phyloP scores from a whole-genome alignment of 1,140 invertebrate species.

The Lasioglossum baleicum region DNA sequence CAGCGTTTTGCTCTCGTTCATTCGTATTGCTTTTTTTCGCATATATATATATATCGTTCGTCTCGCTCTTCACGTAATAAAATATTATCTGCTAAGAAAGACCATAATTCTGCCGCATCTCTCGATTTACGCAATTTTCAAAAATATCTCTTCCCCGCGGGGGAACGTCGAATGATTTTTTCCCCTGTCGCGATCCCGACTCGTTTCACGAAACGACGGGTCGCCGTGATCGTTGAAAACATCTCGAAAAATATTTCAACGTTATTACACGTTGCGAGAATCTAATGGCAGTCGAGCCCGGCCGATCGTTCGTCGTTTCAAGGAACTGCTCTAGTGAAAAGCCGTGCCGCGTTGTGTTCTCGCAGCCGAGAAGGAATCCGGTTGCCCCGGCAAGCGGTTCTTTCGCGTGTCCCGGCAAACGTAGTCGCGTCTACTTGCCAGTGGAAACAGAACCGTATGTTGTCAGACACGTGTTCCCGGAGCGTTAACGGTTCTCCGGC shows the following conservation, averaged over 20 bases:
- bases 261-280: too few species aligned
- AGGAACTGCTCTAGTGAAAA: too few species aligned
- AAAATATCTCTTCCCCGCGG: constrained; percentile 11
- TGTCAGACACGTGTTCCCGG: constrained; percentile 1
- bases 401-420: neutral
- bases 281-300: too few species aligned
- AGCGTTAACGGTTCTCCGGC: neutral
- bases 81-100: constrained; percentile 40
- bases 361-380: too few species aligned
- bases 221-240: too few species aligned
- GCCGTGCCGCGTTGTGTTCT: too few species aligned
- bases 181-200: neutral
- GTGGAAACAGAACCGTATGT: neutral
- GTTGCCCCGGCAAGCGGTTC: too few species aligned
- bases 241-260: too few species aligned
- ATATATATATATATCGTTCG: neutral
- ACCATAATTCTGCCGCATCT: neutral
- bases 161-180: constrained; percentile 32
- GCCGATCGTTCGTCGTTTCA: too few species aligned
- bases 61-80: constrained; percentile 32
- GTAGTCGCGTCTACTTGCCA: neutral
- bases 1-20: too few species aligned
- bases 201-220: neutral
- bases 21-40: constrained; percentile 32
- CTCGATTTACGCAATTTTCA: constrained; percentile 8